These are phyloP conservation scores for Sturnira hondurensis DNA, from an alignment of 2,113 vertebrate genomes.

Conservation along the genomic window DNA sequence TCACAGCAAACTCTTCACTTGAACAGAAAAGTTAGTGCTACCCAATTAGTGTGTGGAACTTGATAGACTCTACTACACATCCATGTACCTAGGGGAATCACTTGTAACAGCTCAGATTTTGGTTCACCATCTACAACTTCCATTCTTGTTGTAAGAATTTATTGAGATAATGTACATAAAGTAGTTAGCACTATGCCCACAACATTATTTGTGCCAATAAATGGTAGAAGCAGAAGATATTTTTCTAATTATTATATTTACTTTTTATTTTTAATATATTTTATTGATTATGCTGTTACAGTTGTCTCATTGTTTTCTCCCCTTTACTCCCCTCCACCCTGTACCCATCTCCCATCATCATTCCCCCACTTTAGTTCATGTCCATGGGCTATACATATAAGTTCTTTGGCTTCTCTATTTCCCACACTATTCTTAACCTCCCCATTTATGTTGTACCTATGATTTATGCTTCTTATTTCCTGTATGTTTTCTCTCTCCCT, in stretches of 20 bases:
- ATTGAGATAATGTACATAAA: neutral
- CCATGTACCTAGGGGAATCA: neutral
- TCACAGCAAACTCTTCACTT: neutral
- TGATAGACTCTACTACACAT: neutral
- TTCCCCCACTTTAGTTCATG: too few species aligned
- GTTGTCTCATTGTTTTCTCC: too few species aligned
- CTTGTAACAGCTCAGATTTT: neutral
- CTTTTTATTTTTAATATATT: too few species aligned
- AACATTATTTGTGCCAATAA: neutral
- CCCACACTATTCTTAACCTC: too few species aligned
- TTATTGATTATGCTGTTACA: too few species aligned
- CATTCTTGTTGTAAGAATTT: neutral
- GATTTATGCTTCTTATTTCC: too few species aligned
- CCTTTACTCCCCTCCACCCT: too few species aligned
- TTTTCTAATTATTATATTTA: neutral
- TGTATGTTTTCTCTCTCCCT: too few species aligned
- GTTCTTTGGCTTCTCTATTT: too few species aligned
- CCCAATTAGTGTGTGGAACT: neutral
- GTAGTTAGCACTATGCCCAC: neutral
- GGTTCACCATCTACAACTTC: neutral
- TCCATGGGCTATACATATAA: too few species aligned
- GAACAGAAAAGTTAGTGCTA: neutral
- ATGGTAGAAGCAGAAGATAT: neutral
- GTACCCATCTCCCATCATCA: too few species aligned
- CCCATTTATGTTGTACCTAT: too few species aligned